Evolutionary conservation across 2,797 vertebrate species (phyloP).

Genomic region (Scomberomorus guttatus): DNA sequence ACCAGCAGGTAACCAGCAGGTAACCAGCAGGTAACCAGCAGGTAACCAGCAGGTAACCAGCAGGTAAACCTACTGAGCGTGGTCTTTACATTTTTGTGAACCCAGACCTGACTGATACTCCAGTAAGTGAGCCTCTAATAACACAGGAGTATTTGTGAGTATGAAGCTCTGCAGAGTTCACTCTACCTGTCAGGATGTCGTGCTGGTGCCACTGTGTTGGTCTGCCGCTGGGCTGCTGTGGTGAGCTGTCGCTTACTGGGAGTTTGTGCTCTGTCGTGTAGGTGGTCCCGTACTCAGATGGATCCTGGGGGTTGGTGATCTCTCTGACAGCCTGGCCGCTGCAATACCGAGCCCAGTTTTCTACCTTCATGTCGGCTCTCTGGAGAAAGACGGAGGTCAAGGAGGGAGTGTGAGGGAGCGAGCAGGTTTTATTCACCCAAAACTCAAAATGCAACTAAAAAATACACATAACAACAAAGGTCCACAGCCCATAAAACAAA

Average conservation of each 20-base stretch:
- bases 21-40: no score
- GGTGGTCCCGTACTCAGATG: conserved; percentile 39
- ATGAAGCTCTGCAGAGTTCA: no score
- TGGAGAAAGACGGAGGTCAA: background rate
- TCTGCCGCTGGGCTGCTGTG: conserved; percentile 18
- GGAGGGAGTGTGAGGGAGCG: background rate
- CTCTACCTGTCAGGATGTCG: conserved; percentile 72
- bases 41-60: no score
- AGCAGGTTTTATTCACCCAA: no score
- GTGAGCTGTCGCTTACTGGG: background rate
- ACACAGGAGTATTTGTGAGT: background rate
- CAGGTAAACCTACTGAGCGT: no score
- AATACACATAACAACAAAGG: no score
- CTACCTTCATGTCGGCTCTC: conserved; percentile 10
- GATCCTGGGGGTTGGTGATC: conserved; percentile 51
- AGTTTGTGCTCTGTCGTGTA: conserved; percentile 40
- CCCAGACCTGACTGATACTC: no score
- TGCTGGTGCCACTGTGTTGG: conserved; percentile 64
- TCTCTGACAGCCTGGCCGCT: conserved; percentile 60
- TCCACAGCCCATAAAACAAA: no score
- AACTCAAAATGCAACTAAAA: no score
- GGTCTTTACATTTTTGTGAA: no score
- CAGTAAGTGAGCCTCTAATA: no score
- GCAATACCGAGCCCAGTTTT: conserved; percentile 50
- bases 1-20: no score